Percentiles rank a stretch among this genome's conserved stretches.
phyloP scores from a whole-genome alignment of 1,140 invertebrate species.

The Pentalonia nigronervosa region DNA sequence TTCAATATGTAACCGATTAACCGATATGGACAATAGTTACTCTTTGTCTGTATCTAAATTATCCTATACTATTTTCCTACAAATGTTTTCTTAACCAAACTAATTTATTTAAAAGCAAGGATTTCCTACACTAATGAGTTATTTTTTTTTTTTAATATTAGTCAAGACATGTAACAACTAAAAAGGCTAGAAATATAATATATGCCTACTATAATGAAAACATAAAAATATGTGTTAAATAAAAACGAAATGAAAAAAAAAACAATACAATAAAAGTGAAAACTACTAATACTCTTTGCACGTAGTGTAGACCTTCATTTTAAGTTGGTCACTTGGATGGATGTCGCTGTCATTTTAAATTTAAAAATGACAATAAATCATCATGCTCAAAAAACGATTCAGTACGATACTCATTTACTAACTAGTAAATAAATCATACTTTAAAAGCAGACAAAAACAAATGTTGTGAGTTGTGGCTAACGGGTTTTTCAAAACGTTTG shows the following conservation, averaged over 20 bases:
- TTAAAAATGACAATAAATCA: constrained; percentile 3
- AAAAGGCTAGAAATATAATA: neutral
- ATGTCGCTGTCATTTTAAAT: neutral
- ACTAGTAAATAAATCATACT: constrained; percentile 12
- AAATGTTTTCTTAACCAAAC: too few relatives aligned
- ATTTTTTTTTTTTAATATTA: neutral
- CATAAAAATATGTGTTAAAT: neutral
- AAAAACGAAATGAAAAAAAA: neutral
- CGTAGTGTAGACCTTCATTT: neutral
- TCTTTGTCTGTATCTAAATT: neutral
- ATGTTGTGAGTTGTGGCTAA: neutral
- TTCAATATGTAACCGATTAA: neutral
- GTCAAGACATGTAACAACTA: neutral
- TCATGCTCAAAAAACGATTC: neutral
- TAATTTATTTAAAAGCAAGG: too few relatives aligned
- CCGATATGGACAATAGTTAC: too few relatives aligned
- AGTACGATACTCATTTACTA: neutral
- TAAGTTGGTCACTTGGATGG: neutral
- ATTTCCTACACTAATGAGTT: too few relatives aligned
- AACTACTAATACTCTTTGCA: neutral
- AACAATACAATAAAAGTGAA: neutral
- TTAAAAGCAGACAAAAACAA: constrained; percentile 6
- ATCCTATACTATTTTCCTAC: neutral
- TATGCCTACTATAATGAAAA: neutral
- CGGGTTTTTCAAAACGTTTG: neutral